A percentile compares a stretch with the other conserved stretches of the same genome.
phyloP scores from a whole-genome alignment of 2,113 vertebrate genomes.

The Addax nasomaculatus region DNA sequence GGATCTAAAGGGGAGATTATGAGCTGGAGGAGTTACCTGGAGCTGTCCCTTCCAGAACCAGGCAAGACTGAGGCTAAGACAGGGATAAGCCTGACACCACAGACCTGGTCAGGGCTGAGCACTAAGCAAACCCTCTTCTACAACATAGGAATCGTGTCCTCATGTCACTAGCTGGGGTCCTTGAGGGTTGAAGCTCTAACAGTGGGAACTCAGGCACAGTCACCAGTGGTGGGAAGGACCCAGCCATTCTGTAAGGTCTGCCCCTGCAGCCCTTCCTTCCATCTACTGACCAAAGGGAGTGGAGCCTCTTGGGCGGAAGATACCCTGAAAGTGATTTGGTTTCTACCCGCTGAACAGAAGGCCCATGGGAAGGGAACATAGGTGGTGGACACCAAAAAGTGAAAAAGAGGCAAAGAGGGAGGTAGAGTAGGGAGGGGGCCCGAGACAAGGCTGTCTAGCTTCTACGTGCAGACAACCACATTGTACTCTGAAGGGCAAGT shows the following conservation, averaged over 20 bases:
- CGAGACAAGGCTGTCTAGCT: not conserved
- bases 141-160: not conserved
- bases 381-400: not conserved
- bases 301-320: not conserved
- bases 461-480: not conserved
- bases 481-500: not conserved
- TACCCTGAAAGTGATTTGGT: not conserved
- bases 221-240: not conserved
- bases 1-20: not conserved
- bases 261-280: not conserved
- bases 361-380: not conserved
- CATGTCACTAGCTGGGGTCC: not conserved
- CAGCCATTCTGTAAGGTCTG: not conserved
- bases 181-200: not conserved
- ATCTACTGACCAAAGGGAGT: not conserved
- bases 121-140: not conserved
- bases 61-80: not conserved
- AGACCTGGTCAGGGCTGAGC: not conserved
- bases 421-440: not conserved
- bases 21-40: not conserved
- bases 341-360: not conserved
- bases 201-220: not conserved
- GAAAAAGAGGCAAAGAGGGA: not conserved
- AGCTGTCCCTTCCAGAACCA: not conserved
- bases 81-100: not conserved